These are phyloP conservation scores for Nesoenas mayeri DNA, from an alignment of 2,113 vertebrate species.

Conservation along the genomic window DNA sequence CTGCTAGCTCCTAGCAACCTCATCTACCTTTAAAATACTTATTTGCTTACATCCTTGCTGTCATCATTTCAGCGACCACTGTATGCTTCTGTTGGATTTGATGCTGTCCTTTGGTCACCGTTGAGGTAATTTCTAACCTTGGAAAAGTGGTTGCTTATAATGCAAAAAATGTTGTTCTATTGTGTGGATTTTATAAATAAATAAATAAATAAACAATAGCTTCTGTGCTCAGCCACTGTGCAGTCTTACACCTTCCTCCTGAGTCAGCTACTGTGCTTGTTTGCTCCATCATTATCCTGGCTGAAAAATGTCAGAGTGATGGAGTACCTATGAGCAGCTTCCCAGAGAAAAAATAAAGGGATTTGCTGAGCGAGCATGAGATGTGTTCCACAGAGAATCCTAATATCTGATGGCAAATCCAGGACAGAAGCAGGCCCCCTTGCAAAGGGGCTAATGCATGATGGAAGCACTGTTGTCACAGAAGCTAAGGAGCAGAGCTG, in stretches of 20 bases:
- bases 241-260: constrained; percentile 49
- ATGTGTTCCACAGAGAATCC: constrained; percentile 46
- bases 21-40: not conserved
- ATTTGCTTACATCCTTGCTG: not conserved
- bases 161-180: not conserved
- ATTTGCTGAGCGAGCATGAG: constrained; percentile 58
- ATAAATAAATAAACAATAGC: not conserved
- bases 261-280: constrained; percentile 69
- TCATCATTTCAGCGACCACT: not conserved
- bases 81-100: not conserved
- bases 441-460: not conserved
- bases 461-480: not conserved
- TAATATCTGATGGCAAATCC: constrained; percentile 51
- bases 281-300: constrained; percentile 66
- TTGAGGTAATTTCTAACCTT: not conserved
- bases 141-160: not conserved
- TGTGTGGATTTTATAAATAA: not conserved
- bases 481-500: not conserved
- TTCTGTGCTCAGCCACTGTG: constrained; percentile 16
- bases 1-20: not conserved
- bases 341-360: constrained; percentile 38
- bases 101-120: not conserved
- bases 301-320: constrained; percentile 72
- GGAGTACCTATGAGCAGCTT: constrained; percentile 64
- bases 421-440: not conserved